Conservation (phyloP, 2,113 vertebrate genomes). For the Takifugu bimaculatus region DNA sequence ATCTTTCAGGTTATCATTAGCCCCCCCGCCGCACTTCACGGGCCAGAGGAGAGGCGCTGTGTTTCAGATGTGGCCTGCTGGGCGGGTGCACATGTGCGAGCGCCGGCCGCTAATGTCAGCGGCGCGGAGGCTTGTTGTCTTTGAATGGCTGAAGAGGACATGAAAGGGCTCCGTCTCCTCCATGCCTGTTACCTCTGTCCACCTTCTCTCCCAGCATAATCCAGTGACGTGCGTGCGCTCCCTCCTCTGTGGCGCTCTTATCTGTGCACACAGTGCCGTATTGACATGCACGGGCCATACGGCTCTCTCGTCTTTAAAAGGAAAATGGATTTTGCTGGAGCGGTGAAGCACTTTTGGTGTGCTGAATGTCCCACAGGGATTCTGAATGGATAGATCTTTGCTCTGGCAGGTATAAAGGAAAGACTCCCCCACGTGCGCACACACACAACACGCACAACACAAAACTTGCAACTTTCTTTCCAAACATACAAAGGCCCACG, state of each 20-base stretch:
- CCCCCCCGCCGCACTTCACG: conserved; percentile 22
- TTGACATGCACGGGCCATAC: conserved; percentile 52
- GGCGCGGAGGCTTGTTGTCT: conserved; percentile 66
- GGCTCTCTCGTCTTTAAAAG: conserved; percentile 46
- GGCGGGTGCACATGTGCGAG: conserved; percentile 9
- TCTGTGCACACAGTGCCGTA: conserved; percentile 32
- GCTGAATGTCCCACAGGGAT: conserved; percentile 43
- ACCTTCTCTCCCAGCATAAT: conserved; percentile 46
- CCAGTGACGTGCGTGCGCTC: conserved; percentile 29
- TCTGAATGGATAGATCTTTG: conserved; percentile 33
- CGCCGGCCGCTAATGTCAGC: conserved; percentile 49
- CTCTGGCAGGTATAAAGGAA: conserved; percentile 23
- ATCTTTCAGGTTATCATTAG: conserved; percentile 41
- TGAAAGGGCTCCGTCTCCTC: conserved; percentile 68
- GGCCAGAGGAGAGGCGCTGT: background rate
- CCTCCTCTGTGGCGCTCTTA: conserved; percentile 9
- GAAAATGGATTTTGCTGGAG: conserved; percentile 58
- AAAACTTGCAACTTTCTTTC: conserved; percentile 12
- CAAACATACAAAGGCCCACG: conserved; percentile 7
- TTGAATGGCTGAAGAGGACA: conserved; percentile 70
- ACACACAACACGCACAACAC: background rate
- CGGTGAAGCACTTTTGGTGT: conserved; percentile 46
- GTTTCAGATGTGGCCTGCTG: conserved; percentile 43
- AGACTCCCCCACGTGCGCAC: background rate
- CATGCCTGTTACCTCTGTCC: conserved; percentile 43